Conservation (phyloP, 2,888 invertebrate species). For the Hesperia comma region DNA sequence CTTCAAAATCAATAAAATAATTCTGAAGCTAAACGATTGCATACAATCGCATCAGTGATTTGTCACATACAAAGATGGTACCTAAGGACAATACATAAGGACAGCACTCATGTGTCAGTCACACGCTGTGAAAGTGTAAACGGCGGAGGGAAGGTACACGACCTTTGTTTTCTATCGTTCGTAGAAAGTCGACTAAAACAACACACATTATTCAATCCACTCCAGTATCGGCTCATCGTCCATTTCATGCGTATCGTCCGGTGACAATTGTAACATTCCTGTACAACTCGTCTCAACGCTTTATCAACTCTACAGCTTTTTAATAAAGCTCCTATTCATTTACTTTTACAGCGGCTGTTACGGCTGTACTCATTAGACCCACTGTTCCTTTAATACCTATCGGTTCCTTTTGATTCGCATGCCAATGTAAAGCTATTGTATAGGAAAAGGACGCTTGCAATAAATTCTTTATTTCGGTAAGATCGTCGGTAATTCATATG, state of each 20-base stretch:
- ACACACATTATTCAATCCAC: conserved; percentile 55
- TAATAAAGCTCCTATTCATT: conserved; percentile 18
- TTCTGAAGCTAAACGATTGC: background rate
- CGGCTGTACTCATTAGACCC: conserved; percentile 39
- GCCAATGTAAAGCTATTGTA: conserved; percentile 2
- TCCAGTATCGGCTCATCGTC: conserved; percentile 59
- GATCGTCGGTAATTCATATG: background rate
- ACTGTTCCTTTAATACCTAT: conserved; percentile 44
- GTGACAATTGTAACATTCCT: conserved; percentile 54
- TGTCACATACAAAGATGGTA: no score
- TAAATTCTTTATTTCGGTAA: conserved; percentile 5
- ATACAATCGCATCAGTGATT: background rate
- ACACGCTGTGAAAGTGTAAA: conserved; percentile 35
- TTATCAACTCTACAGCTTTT: conserved; percentile 44
- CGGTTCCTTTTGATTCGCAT: conserved; percentile 28
- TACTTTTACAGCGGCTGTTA: background rate
- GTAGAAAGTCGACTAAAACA: conserved; percentile 47
- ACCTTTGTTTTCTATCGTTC: conserved; percentile 30
- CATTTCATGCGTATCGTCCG: conserved; percentile 70
- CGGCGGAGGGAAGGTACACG: conserved; percentile 24
- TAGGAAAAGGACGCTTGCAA: background rate
- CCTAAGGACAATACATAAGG: background rate
- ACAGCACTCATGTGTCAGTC: conserved; percentile 24
- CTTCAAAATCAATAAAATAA: background rate
- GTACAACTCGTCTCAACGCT: conserved; percentile 44